Percentiles rank a stretch among this genome's conserved stretches.
These are phyloP conservation scores for Hydriomena furcata DNA, from an alignment of 2,888 invertebrate genomes.

Conservation along the genomic window DNA sequence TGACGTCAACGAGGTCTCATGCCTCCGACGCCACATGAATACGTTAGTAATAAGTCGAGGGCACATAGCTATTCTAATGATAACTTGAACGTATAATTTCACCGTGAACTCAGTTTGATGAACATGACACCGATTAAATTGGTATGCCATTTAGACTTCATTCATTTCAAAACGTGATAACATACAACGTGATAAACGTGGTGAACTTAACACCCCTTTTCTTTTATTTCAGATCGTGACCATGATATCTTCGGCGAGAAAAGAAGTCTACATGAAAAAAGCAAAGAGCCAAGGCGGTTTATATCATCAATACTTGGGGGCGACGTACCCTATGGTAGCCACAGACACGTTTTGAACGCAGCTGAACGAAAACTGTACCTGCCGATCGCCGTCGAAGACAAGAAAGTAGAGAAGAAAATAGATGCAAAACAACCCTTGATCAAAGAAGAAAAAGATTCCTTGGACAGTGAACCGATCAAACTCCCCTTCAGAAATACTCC, in stretches of 20 bases:
- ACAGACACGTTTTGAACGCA: slow-evolving; percentile 89
- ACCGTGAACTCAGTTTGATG: slow-evolving; percentile 19
- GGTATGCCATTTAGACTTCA: slow-evolving; percentile 12
- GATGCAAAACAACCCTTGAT: slow-evolving; percentile 78
- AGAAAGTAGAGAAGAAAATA: slow-evolving; percentile 67
- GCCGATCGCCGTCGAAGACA: slow-evolving; percentile 82
- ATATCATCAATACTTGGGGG: slow-evolving; percentile 92
- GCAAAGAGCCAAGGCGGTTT: slow-evolving; percentile 85
- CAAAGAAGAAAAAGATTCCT: slow-evolving; percentile 85
- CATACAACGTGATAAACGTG: too few species aligned
- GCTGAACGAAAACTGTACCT: slow-evolving; percentile 92
- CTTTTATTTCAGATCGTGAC: slow-evolving; percentile 77
- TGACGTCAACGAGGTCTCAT: slow-evolving; percentile 80
- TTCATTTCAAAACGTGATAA: neutral
- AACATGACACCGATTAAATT: slow-evolving; percentile 14
- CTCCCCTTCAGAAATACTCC: slow-evolving; percentile 78
- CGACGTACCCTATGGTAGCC: slow-evolving; percentile 91
- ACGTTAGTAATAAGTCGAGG: slow-evolving; percentile 67
- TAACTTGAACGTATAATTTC: slow-evolving; percentile 35
- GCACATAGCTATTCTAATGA: slow-evolving; percentile 49
- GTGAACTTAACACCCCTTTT: slow-evolving; percentile 30
- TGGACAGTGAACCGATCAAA: slow-evolving; percentile 86
- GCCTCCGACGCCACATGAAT: slow-evolving; percentile 73
- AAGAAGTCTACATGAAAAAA: slow-evolving; percentile 59
- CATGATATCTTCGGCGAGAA: slow-evolving; percentile 79